Evolutionary conservation across 2,797 vertebrate genomes (phyloP).

Genomic region (Bradypodion ventrale): DNA sequence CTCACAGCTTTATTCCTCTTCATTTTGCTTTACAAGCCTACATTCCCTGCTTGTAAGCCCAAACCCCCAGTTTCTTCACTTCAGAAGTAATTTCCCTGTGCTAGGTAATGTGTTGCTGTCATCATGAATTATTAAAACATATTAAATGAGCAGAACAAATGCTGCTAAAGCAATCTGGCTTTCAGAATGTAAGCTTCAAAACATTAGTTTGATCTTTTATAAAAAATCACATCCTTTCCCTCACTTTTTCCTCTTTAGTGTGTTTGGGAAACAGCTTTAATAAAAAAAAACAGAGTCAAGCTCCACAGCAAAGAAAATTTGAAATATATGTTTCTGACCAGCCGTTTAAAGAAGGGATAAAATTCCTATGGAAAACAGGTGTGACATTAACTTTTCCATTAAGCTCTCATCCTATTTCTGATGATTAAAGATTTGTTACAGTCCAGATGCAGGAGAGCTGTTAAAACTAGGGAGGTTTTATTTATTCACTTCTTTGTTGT

Average conservation of each 20-base stretch:
- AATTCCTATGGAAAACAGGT: conserved; percentile 20
- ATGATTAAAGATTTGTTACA: conserved; percentile 15
- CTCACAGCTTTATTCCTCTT: not conserved
- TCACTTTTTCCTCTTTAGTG: not conserved
- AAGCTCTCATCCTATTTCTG: conserved; percentile 9
- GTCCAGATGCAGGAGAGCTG: not conserved
- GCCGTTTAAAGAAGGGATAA: not conserved
- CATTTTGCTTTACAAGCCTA: not conserved
- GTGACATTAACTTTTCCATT: conserved; percentile 28
- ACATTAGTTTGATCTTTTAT: not conserved
- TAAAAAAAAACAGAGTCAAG: not conserved
- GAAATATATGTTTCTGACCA: not conserved
- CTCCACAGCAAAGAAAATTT: not conserved
- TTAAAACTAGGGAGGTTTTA: conserved; percentile 5
- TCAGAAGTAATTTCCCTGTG: not conserved
- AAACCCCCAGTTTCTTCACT: not conserved
- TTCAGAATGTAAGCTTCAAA: not conserved
- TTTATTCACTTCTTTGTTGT: conserved; percentile 7
- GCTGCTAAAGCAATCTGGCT: not conserved
- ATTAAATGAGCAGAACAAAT: not conserved
- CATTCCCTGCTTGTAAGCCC: not conserved
- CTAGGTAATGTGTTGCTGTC: not conserved
- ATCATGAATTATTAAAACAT: not conserved
- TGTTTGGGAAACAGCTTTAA: not conserved
- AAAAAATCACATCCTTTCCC: not conserved